Evolutionary conservation across 2,797 vertebrate species (phyloP).

Genomic region (Enteromius fasciolatus): DNA sequence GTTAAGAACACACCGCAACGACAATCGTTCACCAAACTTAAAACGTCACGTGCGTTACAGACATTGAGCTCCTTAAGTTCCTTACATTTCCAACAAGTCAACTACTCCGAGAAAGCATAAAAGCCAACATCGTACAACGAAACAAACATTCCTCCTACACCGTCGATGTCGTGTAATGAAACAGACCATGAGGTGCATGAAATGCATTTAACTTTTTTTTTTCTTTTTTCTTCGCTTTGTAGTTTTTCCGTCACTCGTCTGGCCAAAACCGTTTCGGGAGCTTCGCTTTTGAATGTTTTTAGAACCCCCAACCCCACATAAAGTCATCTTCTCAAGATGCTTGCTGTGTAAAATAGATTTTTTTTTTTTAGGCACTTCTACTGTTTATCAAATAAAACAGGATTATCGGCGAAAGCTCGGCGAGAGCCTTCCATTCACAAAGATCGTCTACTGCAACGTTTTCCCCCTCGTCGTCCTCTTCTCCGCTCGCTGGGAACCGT

Average conservation of each 20-base stretch:
- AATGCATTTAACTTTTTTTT: conserved; percentile 35
- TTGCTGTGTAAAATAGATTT: conserved; percentile 72
- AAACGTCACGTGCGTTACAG: conserved; percentile 73
- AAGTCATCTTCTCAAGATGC: conserved; percentile 69
- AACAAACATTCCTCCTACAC: conserved; percentile 58
- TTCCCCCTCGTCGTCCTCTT: conserved; percentile 2
- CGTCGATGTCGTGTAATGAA: conserved; percentile 63
- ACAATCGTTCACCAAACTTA: conserved; percentile 73
- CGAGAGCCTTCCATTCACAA: conserved; percentile 69
- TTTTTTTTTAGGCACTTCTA: conserved; percentile 80
- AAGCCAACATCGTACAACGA: conserved; percentile 50
- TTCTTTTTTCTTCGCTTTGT: conserved; percentile 3
- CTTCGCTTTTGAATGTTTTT: conserved; percentile 34
- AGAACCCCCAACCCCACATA: conserved; percentile 55
- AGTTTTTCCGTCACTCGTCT: background rate
- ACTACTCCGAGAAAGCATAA: conserved; percentile 62
- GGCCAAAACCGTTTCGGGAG: conserved; percentile 35
- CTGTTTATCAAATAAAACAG: conserved; percentile 74
- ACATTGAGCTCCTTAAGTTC: conserved; percentile 70
- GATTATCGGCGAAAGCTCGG: conserved; percentile 57
- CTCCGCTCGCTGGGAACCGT: conserved; percentile 26
- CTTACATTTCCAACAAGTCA: conserved; percentile 71
- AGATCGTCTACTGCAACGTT: conserved; percentile 66
- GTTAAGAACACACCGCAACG: conserved; percentile 68
- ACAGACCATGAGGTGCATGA: conserved; percentile 59